Conservation (phyloP, 2,888 invertebrate genomes). For the Ichneumon xanthorius region DNA sequence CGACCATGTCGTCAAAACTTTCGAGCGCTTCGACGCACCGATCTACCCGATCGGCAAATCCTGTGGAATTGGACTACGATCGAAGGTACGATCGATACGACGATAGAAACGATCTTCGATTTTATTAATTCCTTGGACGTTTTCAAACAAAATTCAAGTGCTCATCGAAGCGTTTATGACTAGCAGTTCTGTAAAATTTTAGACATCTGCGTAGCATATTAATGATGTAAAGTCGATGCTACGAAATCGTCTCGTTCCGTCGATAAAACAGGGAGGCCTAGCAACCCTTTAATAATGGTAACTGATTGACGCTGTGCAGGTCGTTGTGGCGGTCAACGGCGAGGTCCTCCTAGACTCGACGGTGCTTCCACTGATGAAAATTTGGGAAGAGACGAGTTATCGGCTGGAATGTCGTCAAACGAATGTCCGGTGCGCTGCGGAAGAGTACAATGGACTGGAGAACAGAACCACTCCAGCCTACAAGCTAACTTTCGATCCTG, state of each 20-base stretch:
- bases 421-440: slow-evolving; percentile 91
- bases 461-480: slow-evolving; percentile 91
- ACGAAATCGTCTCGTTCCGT: no score
- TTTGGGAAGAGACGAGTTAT: slow-evolving; percentile 99
- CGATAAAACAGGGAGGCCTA: no score
- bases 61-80: slow-evolving; percentile 88
- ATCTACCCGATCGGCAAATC: slow-evolving; percentile 90
- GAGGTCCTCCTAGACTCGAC: slow-evolving; percentile 87
- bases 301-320: slow-evolving; percentile 72
- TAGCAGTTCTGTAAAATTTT: no score
- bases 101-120: no score
- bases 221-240: no score
- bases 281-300: background rate
- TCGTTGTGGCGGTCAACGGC: slow-evolving; percentile 88
- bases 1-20: slow-evolving; percentile 87
- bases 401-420: slow-evolving; percentile 94
- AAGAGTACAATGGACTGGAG: slow-evolving; percentile 91
- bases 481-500: slow-evolving; percentile 90
- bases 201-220: no score
- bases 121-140: no score
- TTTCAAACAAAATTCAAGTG: no score
- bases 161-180: no score
- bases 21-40: slow-evolving; percentile 87
- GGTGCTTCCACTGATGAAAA: slow-evolving; percentile 90
- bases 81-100: slow-evolving; percentile 85